Base-by-base conservation (phyloP, 2,113 vertebrate species). In the Ancistrus triradiatus region DNA sequence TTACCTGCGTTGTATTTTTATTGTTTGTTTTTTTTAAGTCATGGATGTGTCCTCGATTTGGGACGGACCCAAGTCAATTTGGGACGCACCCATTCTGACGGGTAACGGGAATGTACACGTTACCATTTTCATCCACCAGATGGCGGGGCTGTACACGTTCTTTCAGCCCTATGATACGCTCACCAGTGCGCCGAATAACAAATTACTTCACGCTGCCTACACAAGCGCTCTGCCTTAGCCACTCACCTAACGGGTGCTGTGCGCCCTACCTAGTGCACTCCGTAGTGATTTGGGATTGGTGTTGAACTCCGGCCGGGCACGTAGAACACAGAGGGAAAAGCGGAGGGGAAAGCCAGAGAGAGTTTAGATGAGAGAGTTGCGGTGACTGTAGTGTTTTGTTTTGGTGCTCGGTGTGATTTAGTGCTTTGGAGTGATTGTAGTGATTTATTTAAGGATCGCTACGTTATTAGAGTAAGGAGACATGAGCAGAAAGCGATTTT, bases 401-500 rank as follows among this genome's bases (percentile, higher is more conserved):
- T 14, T 21, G 6, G 33, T 27, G 17, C 18, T 35, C 17, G 6
- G 57, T 19, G n/a, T 18, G 28, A 37, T 4, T 4, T 7, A 31
- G 27, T 7, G 27, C 7, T 7, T 7, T 31, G 27, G n/a, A n/a
- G n/a, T n/a, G n/a, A n/a, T n/a, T n/a, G n/a, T n/a, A n/a, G n/a
- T n/a, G n/a, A n/a, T n/a, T 31, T 31, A 31, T 31, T 31, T 31
- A 31, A 4, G 27, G 27, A 31, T 31, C 7, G 27, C 27, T 31
- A 3, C 27, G 3, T 31, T 7, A 31, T 31, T 31, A 4, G 27
- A 7, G 7, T 4, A 7, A 4, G 27, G 21, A 42, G 43, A 53
- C 43, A 76, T 74, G 77, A 59, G 24, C 68, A 21, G 35, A 27
- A 25, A 35, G 60, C 52, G 57, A 24, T 60, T 67, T 53, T 74